Percentiles rank a stretch among this genome's conserved stretches.
phyloP scores from a whole-genome alignment of 2,797 vertebrate genomes.

The Trachurus trachurus region DNA sequence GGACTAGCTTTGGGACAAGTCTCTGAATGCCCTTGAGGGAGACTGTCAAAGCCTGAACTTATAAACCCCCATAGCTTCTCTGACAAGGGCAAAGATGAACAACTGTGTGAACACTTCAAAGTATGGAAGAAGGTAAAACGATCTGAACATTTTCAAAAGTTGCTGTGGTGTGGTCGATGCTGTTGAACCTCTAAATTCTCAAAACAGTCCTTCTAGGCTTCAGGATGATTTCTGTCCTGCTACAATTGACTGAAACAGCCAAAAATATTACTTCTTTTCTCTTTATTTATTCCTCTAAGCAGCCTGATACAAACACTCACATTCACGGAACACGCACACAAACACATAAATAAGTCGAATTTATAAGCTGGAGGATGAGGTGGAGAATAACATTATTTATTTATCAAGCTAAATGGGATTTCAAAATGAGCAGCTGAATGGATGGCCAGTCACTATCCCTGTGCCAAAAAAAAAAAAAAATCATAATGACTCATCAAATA shows the following conservation, averaged over 20 bases:
- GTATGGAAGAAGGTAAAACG: not conserved
- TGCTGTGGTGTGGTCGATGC: constrained; percentile 2
- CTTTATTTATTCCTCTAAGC: constrained; percentile 40
- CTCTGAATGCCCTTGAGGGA: constrained; percentile 12
- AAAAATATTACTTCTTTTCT: constrained; percentile 38
- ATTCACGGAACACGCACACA: not conserved
- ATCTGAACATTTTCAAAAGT: constrained; percentile 24
- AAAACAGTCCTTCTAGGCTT: constrained; percentile 20
- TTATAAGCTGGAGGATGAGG: constrained; percentile 24
- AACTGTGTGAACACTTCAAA: not conserved
- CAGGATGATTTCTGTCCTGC: constrained; percentile 26
- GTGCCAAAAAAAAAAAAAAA: constrained; percentile 10
- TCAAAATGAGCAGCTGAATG: constrained; percentile 58
- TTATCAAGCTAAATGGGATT: constrained; percentile 70
- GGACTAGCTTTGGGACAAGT: constrained; percentile 1
- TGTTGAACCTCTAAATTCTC: constrained; percentile 39
- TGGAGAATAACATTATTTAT: constrained; percentile 63
- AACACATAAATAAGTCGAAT: constrained; percentile 39
- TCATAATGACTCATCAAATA: constrained; percentile 38
- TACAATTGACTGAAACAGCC: constrained; percentile 53
- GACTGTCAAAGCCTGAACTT: constrained; percentile 7
- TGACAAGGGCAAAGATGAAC: constrained; percentile 9
- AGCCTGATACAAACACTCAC: constrained; percentile 32
- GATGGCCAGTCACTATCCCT: constrained; percentile 14
- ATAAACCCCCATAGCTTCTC: not conserved